Conservation (phyloP, 2,797 vertebrate genomes). For the Sebastes oblongus region DNA sequence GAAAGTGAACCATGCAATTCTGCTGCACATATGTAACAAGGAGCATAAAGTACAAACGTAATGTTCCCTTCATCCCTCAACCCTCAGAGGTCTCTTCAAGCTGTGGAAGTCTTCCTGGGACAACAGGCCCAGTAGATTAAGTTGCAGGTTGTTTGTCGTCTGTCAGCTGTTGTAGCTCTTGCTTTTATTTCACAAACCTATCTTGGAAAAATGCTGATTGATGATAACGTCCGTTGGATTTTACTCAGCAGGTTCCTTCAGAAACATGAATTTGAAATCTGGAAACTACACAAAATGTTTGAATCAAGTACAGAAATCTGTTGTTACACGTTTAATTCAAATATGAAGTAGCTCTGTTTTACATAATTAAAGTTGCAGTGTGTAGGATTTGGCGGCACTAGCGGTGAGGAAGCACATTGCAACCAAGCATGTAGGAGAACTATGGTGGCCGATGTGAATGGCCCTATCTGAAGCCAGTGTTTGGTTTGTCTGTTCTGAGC, state of each 20-base stretch:
- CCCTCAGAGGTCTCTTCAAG: neutral
- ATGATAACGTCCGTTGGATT: neutral
- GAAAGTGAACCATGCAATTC: neutral
- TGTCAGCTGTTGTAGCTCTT: neutral
- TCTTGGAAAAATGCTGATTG: neutral
- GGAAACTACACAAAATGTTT: neutral
- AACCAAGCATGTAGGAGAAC: neutral
- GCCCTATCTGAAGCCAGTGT: too few species aligned
- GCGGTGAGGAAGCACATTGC: neutral
- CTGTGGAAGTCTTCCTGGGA: neutral
- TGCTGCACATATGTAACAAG: neutral
- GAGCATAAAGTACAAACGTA: neutral
- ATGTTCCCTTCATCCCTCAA: neutral
- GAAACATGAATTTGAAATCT: neutral
- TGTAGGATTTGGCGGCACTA: neutral
- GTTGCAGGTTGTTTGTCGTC: neutral
- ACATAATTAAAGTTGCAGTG: neutral
- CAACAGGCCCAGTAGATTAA: neutral
- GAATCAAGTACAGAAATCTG: neutral
- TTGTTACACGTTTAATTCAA: neutral
- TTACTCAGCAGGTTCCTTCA: neutral
- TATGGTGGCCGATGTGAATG: too few species aligned
- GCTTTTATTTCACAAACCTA: neutral
- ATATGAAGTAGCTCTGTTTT: neutral
- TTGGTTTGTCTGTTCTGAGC: too few species aligned